phyloP scores from a whole-genome alignment of 2,113 vertebrate species.

The Sitta europaea region DNA sequence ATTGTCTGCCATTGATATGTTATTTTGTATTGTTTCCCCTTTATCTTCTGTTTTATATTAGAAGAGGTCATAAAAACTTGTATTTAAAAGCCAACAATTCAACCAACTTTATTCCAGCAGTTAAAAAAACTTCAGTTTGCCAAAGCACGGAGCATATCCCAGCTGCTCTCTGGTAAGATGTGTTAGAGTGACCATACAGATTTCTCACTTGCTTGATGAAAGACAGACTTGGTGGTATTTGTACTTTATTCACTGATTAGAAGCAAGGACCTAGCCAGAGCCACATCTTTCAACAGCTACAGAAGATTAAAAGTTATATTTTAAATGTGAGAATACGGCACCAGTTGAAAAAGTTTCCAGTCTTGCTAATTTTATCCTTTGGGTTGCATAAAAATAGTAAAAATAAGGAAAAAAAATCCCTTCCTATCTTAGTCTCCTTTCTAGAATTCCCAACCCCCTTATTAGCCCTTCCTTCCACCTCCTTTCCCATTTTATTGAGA shows the following conservation, averaged over 20 bases:
- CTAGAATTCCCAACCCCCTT: neutral
- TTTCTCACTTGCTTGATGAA: constrained; percentile 37
- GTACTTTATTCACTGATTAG: constrained; percentile 13
- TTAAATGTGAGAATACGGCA: neutral
- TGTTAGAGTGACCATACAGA: constrained; percentile 9
- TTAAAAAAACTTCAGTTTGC: neutral
- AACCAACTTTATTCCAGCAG: neutral
- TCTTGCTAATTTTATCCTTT: neutral
- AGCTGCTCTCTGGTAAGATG: constrained; percentile 29
- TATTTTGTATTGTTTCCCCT: constrained; percentile 18
- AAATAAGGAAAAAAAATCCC: neutral
- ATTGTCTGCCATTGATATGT: neutral
- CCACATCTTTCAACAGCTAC: constrained; percentile 6
- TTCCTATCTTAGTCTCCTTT: neutral
- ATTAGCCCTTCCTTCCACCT: neutral
- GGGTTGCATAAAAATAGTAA: neutral
- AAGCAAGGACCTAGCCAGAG: neutral
- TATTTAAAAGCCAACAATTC: constrained; percentile 30
- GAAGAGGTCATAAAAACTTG: constrained; percentile 28
- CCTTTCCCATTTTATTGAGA: neutral
- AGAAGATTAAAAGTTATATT: constrained; percentile 2
- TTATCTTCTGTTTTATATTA: constrained; percentile 47
- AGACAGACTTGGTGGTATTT: constrained; percentile 40
- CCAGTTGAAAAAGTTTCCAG: neutral
- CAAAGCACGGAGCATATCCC: constrained; percentile 37